phyloP scores from a whole-genome alignment of 2,113 vertebrate genomes.

The Geococcyx californianus region DNA sequence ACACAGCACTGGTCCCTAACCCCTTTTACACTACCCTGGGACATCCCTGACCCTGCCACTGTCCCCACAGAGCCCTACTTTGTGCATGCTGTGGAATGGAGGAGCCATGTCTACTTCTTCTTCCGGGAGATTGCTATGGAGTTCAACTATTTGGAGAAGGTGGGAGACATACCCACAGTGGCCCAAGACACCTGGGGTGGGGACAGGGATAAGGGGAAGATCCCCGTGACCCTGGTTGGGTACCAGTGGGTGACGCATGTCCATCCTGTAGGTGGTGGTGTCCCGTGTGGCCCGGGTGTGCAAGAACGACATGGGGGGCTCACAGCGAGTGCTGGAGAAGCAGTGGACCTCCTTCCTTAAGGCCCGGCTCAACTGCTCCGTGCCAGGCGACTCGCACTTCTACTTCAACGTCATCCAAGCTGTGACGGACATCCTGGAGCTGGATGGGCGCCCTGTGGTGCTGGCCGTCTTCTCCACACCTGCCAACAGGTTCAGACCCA shows the following conservation, averaged over 20 bases:
- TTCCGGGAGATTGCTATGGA: constrained; percentile 99
- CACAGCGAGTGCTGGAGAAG: constrained; percentile 93
- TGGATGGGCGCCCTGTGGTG: constrained; percentile 89
- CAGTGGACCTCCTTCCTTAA: constrained; percentile 98
- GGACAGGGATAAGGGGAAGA: rapidly evolving
- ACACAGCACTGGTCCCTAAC: rapidly evolving
- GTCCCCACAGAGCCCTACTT: constrained; percentile 85
- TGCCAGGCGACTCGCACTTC: constrained; percentile 94
- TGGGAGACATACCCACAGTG: not conserved
- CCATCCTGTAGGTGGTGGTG: constrained; percentile 84
- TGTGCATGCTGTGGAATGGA: constrained; percentile 92
- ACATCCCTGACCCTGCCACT: not conserved
- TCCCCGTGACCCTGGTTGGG: rapidly evolving
- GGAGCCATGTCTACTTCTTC: constrained; percentile 95
- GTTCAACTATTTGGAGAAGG: constrained; percentile 98
- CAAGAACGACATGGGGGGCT: constrained; percentile 91
- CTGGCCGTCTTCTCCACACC: constrained; percentile 94
- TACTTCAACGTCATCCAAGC: constrained; percentile 97
- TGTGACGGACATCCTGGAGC: constrained; percentile 87
- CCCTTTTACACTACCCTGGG: rapidly evolving
- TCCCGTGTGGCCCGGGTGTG: constrained; percentile 93
- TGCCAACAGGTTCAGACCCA: constrained; percentile 84
- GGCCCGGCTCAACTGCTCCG: constrained; percentile 94
- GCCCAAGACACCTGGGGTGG: rapidly evolving
- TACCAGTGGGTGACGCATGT: not conserved